Conservation (phyloP, 2,797 vertebrate species). For the Diplodus puntazzo region DNA sequence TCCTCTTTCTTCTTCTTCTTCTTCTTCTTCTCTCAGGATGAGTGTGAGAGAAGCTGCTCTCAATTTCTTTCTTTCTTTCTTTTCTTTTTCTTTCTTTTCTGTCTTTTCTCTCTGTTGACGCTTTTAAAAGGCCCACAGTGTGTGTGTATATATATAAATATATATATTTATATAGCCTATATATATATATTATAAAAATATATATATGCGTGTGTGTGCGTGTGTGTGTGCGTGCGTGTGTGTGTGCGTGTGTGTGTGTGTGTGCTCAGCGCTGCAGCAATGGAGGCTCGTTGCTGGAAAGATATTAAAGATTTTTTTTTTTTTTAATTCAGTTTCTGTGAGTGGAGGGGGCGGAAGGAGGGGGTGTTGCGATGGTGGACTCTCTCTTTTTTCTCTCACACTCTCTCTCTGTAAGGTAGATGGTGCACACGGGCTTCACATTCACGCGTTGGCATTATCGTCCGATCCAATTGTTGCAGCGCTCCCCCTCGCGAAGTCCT, state of each 20-base stretch:
- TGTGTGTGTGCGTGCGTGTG: not conserved
- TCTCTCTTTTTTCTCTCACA: constrained; percentile 21
- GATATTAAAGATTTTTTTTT: constrained; percentile 71
- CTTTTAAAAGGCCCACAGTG: constrained; percentile 41
- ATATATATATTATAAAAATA: not conserved
- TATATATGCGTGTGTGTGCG: too few species aligned
- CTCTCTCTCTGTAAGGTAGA: constrained; percentile 22
- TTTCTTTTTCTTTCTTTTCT: not conserved
- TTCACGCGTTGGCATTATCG: constrained; percentile 51
- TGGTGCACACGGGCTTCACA: constrained; percentile 43
- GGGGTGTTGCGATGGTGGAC: constrained; percentile 60
- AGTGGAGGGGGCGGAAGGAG: constrained; percentile 66
- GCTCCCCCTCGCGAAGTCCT: constrained; percentile 15
- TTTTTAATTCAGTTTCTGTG: constrained; percentile 74
- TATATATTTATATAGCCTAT: too few species aligned
- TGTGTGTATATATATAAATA: too few species aligned
- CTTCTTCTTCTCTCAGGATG: constrained; percentile 24
- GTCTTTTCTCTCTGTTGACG: constrained; percentile 14
- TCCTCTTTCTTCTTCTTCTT: not conserved
- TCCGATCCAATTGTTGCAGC: constrained; percentile 66
- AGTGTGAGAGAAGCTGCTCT: constrained; percentile 48
- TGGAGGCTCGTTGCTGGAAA: constrained; percentile 70
- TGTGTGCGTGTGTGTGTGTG: constrained; percentile 11
- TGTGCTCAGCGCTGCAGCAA: constrained; percentile 63
- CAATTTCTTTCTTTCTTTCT: constrained; percentile 22